Percentiles rank a stretch among this genome's conserved stretches.
These are phyloP conservation scores for Beris chalybata DNA, from an alignment of 2,888 invertebrate genomes.

Conservation along the genomic window DNA sequence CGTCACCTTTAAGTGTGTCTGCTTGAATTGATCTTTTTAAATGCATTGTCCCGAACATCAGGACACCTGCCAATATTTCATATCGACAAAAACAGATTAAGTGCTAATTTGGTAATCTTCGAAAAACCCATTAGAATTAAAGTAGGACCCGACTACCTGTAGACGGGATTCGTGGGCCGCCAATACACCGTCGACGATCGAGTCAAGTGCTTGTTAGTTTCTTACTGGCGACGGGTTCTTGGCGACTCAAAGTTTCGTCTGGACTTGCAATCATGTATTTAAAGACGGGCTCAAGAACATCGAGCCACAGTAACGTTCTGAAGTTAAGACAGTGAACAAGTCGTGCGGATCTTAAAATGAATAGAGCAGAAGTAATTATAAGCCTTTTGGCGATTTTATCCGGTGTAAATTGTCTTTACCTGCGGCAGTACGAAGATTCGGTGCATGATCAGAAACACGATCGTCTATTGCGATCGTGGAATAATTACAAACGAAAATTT, in stretches of 20 bases:
- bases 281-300: not conserved
- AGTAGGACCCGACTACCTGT: not conserved
- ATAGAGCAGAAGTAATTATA: not conserved
- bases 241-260: constrained; percentile 17
- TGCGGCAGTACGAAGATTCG: not conserved
- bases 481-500: constrained; percentile 3
- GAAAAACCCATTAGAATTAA: constrained; percentile 10
- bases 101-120: constrained; percentile 15
- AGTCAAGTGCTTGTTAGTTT: constrained; percentile 9
- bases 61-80: constrained; percentile 13
- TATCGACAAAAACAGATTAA: constrained; percentile 10
- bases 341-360: constrained; percentile 3
- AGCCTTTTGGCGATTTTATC: not conserved
- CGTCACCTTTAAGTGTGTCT: not conserved
- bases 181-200: constrained; percentile 1
- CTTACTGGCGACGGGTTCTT: constrained; percentile 8
- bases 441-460: not conserved
- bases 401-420: not conserved
- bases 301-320: not conserved
- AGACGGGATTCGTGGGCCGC: not conserved
- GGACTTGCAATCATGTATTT: not conserved
- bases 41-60: not conserved
- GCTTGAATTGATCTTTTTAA: constrained; percentile 2
- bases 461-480: constrained; percentile 13
- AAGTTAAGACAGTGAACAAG: not conserved